Evolutionary conservation across 2,113 vertebrate genomes (phyloP), one percentile per base, ranked within the genome.

Genomic region (Brachirus orientalis): DNA sequence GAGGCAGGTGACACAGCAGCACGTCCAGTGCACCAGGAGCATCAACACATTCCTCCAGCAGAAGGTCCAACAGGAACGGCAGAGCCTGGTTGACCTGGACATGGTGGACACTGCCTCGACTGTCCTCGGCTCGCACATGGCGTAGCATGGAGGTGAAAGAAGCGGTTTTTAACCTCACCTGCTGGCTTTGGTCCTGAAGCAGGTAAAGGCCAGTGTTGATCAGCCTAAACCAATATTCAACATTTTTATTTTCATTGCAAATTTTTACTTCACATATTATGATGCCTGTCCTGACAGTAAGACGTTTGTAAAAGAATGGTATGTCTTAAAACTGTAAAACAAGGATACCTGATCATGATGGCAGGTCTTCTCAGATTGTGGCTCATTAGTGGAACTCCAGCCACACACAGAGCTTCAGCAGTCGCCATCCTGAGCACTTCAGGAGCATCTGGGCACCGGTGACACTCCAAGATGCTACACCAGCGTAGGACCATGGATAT

Each of bases 121-220:
- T 40, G 6, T 36, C 43, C 9, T 43, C 75, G 50, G 0, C 44
- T 50, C 0, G 65, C 4, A 35, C 38, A n/a, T 65, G 80, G 62
- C 55, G 74, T 55, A 94, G 53, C 41, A 68, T 37, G 47, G 94
- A 94, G 69, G 91, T 80, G 0, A 96, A 97, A 55, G 72, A 45
- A 0, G 94, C 89, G 0, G 90, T 91, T 80, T 91, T 90, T 0
- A 80, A 79, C 67, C 95, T 91, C 55, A 96, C 95, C 54, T 89
- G 83, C 16, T 85, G 92, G 62, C 89, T 93, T 84, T 95, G 94
- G 4, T 97, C 96, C 87, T 96, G 95, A 54, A 97, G 93, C 64
- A 97, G 85, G 79, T 86, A 75, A 54, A 96, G 80, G 62, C 90
- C 92, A 1, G 82, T 47, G 35, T 78, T 90, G 72, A 96, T 92